These are phyloP conservation scores for Micrastur ruficollis DNA, from an alignment of 2,797 vertebrate genomes.

Conservation along the genomic window DNA sequence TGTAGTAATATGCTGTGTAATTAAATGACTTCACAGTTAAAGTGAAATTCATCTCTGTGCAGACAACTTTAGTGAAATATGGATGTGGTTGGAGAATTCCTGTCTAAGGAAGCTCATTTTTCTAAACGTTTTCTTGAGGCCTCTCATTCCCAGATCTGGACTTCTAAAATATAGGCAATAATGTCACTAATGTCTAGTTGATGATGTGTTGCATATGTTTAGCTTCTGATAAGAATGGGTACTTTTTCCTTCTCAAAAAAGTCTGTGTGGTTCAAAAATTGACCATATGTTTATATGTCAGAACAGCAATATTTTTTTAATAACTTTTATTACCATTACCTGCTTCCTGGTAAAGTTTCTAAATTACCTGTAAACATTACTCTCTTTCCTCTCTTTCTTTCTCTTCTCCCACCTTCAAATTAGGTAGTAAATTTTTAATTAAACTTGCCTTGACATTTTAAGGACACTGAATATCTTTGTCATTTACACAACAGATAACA, in stretches of 20 bases:
- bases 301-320: neutral
- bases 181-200: neutral
- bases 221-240: neutral
- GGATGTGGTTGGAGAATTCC: neutral
- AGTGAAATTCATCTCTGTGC: neutral
- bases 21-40: neutral
- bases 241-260: neutral
- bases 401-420: neutral
- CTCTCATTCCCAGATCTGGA: neutral
- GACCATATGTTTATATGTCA: neutral
- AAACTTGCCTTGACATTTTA: constrained; percentile 80
- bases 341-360: neutral
- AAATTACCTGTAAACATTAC: constrained; percentile 4
- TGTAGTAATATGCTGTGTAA: neutral
- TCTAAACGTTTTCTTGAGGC: neutral
- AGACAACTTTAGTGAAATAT: neutral
- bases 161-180: neutral
- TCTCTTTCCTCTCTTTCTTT: neutral
- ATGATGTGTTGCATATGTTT: neutral
- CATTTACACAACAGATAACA: constrained; percentile 86
- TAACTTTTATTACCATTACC: neutral
- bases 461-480: constrained; percentile 85
- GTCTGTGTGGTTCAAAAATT: neutral
- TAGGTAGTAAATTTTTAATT: constrained; percentile 70
- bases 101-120: neutral